These are phyloP conservation scores for Dynastes grantii DNA, from an alignment of 2,888 invertebrate genomes.

Conservation along the genomic window DNA sequence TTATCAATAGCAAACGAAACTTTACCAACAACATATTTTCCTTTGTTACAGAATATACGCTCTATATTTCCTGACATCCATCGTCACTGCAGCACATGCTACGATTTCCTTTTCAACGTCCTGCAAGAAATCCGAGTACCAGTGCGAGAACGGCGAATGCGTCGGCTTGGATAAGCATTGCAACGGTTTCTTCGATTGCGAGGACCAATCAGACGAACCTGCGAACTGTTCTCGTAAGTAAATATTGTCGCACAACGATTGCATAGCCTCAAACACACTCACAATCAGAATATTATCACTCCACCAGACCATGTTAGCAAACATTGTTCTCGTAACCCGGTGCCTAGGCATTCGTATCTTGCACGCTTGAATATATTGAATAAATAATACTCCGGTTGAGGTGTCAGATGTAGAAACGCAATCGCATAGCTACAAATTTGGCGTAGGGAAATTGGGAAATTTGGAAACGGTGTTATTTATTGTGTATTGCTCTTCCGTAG, in stretches of 20 bases:
- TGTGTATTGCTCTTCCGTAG: no score
- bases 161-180: constrained; percentile 84
- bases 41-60: constrained; percentile 38
- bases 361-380: background rate
- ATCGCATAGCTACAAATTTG: no score
- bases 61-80: constrained; percentile 13
- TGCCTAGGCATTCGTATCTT: no score
- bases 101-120: constrained; percentile 4
- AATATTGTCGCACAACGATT: constrained; percentile 41
- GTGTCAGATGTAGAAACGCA: no score
- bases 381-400: background rate
- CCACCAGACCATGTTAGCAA: no score
- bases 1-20: no score
- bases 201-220: constrained; percentile 85
- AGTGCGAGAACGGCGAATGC: constrained; percentile 74
- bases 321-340: no score
- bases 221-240: constrained; percentile 85
- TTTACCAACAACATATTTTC: background rate
- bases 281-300: background rate
- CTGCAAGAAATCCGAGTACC: constrained; percentile 70
- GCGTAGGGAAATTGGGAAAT: no score
- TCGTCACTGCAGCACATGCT: constrained; percentile 14
- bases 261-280: constrained; percentile 9
- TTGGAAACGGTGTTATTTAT: no score
- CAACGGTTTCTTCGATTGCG: constrained; percentile 84